Evolutionary conservation across 1,140 invertebrate species (phyloP).

Genomic region (Monochamus saltuarius): DNA sequence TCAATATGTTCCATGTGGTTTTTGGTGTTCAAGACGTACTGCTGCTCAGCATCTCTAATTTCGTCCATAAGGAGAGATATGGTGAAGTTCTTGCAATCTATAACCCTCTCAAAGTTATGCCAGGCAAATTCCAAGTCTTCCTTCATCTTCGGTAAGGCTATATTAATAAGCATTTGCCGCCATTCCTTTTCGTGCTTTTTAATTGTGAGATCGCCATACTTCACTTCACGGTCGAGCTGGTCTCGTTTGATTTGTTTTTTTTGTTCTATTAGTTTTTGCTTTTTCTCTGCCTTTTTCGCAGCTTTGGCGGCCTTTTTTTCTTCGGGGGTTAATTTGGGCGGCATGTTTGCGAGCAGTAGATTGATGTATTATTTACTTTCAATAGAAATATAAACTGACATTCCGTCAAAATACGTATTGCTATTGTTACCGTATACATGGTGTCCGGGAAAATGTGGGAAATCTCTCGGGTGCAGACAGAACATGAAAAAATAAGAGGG

Average conservation of each 20-base stretch:
- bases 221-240: conserved; percentile 35
- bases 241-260: conserved; percentile 35
- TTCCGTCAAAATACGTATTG: no score
- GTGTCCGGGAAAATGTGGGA: no score
- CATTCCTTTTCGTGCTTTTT: conserved; percentile 42
- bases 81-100: conserved; percentile 46
- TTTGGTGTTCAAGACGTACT: conserved; percentile 37
- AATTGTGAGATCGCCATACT: conserved; percentile 37
- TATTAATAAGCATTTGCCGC: conserved; percentile 41
- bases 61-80: conserved; percentile 48
- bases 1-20: conserved; percentile 43
- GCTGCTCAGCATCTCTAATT: conserved; percentile 36
- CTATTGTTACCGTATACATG: no score
- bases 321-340: conserved; percentile 28
- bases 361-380: no score
- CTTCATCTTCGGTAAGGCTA: conserved; percentile 37
- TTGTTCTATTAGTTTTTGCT: conserved; percentile 23
- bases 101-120: conserved; percentile 42
- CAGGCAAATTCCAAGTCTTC: conserved; percentile 43
- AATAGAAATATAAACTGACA: no score
- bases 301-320: conserved; percentile 32
- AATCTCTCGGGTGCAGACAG: no score
- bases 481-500: no score
- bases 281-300: conserved; percentile 35
- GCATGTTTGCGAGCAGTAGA: conserved; percentile 6